phyloP scores from a whole-genome alignment of 2,797 vertebrate genomes.

The Diplodus sargus region DNA sequence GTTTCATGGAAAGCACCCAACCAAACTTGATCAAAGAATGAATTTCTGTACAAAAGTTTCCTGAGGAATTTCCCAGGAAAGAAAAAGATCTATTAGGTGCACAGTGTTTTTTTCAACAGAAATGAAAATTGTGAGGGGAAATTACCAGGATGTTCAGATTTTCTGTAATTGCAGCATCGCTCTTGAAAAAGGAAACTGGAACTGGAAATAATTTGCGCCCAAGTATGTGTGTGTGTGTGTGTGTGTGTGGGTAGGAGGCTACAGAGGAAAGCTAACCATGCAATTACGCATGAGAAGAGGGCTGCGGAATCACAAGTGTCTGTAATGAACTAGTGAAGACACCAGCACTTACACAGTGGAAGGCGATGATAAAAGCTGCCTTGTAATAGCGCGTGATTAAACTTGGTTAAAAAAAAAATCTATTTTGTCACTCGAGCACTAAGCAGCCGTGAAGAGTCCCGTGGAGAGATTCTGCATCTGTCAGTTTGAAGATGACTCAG shows the following conservation, averaged over 20 bases:
- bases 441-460: slow-evolving; percentile 71
- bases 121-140: slow-evolving; percentile 64
- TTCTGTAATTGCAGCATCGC: slow-evolving; percentile 81
- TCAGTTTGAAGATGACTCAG: slow-evolving; percentile 72
- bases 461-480: slow-evolving; percentile 68
- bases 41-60: slow-evolving; percentile 57
- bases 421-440: slow-evolving; percentile 67
- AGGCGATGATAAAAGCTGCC: slow-evolving; percentile 69
- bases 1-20: background rate
- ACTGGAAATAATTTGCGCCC: slow-evolving; percentile 79
- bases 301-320: slow-evolving; percentile 76
- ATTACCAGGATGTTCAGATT: slow-evolving; percentile 72
- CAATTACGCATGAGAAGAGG: slow-evolving; percentile 81
- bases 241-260: slow-evolving; percentile 73
- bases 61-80: slow-evolving; percentile 35
- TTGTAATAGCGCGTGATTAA: slow-evolving; percentile 78
- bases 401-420: slow-evolving; percentile 63
- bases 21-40: slow-evolving; percentile 7
- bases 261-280: slow-evolving; percentile 73
- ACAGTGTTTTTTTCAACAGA: slow-evolving; percentile 45
- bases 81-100: slow-evolving; percentile 43
- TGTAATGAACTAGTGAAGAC: slow-evolving; percentile 80
- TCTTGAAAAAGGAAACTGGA: slow-evolving; percentile 74
- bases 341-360: slow-evolving; percentile 65
- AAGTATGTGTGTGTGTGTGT: slow-evolving; percentile 36